phyloP scores from a whole-genome alignment of 2,113 vertebrate species.

The Scolopax mira region DNA sequence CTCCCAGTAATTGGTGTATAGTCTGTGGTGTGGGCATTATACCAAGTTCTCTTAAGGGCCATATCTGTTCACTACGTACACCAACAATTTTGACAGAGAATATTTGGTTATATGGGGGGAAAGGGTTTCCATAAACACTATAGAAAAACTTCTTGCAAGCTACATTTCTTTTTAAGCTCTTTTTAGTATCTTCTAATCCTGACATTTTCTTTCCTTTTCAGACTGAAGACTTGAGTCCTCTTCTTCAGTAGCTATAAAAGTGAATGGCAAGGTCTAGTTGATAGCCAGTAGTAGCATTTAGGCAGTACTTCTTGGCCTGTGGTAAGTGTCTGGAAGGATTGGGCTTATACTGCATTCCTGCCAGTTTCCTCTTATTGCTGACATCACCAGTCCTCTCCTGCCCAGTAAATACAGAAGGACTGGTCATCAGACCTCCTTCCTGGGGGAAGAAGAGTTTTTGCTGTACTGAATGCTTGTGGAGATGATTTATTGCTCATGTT shows the following conservation, averaged over 20 bases:
- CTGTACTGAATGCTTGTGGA: not conserved
- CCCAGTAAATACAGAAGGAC: not conserved
- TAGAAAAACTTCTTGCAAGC: not conserved
- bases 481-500: not conserved
- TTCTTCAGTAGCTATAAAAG: not conserved
- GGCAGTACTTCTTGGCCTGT: not conserved
- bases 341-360: not conserved
- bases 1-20: not conserved
- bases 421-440: not conserved
- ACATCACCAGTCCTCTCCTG: not conserved
- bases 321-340: conserved; percentile 16
- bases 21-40: not conserved
- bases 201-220: not conserved
- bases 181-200: not conserved
- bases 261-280: not conserved
- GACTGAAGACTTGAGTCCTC: not conserved
- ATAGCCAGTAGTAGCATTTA: not conserved
- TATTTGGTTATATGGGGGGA: not conserved
- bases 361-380: not conserved
- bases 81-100: not conserved
- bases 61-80: not conserved
- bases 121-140: not conserved
- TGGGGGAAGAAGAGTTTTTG: not conserved
- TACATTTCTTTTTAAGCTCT: not conserved
- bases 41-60: not conserved